Evolutionary conservation across 1,140 invertebrate species (phyloP).

Genomic region (Monomorium pharaonis): DNA sequence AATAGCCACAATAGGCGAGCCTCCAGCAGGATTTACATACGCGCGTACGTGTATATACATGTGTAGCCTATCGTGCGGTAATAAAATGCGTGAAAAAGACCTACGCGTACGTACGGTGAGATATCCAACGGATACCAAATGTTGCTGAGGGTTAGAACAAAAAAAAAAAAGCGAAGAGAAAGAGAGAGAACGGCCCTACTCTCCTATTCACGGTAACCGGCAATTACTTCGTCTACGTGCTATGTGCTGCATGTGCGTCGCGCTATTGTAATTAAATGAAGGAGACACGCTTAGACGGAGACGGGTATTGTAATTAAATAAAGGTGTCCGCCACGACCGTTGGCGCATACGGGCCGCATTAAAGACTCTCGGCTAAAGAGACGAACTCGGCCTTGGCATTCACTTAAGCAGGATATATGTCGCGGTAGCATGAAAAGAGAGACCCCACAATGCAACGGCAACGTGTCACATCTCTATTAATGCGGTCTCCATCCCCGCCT

Average conservation of each 20-base stretch:
- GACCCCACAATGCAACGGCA: constrained; percentile 39
- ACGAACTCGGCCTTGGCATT: constrained; percentile 40
- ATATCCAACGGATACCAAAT: constrained; percentile 78
- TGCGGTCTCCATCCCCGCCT: constrained; percentile 29
- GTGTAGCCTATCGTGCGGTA: constrained; percentile 7
- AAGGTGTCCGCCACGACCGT: constrained; percentile 65
- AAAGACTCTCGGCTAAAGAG: constrained; percentile 44
- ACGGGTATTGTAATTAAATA: constrained; percentile 56
- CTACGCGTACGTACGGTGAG: constrained; percentile 49
- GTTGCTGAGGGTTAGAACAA: constrained; percentile 79
- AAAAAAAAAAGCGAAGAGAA: constrained; percentile 47
- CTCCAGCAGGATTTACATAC: constrained; percentile 43
- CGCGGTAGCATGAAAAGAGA: constrained; percentile 51
- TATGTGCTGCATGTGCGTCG: constrained; percentile 53
- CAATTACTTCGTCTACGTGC: constrained; percentile 79
- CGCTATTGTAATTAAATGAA: constrained; percentile 82
- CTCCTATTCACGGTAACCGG: constrained; percentile 78
- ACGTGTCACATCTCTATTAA: constrained; percentile 60
- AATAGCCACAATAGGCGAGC: constrained; percentile 73
- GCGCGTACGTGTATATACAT: constrained; percentile 18
- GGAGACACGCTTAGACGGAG: constrained; percentile 65
- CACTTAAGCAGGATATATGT: constrained; percentile 32
- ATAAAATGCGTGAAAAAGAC: constrained; percentile 57
- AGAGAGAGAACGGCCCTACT: constrained; percentile 46
- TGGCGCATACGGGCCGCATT: constrained; percentile 43